Base-by-base conservation (phyloP, 2,113 vertebrate species). In the Vulpes vulpes region DNA sequence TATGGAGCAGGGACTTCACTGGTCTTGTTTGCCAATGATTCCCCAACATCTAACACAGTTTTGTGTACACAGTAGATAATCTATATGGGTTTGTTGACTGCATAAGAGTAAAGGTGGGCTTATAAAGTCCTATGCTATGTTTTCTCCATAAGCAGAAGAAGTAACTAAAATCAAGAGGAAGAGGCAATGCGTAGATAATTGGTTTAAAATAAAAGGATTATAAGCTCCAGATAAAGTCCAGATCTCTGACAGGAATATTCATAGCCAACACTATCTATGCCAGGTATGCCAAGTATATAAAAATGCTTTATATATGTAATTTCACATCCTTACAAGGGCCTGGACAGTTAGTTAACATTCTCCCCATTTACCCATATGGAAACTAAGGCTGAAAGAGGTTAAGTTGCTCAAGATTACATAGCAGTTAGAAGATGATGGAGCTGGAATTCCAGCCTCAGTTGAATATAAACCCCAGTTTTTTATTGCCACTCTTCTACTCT, bases 401-500 rank as follows among this genome's bases (percentile, higher is more conserved):
- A 83, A 80, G 57, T 95, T 71, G 7, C 35, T 71, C 67, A 92
- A 90, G 38, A 25, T 93, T 32, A 55, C 25, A 32, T 2, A 96
- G 12, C n/a, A 53, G 53, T 55, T 82, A 73, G 69, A 93, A 93
- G 80, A 35, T 38, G 11, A 79, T 82, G 78, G 62, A 32, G 22
- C 83, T 88, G 64, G 53, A 89, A 93, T 78, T 97, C 55, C 91
- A 82, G 27, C 73, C 35, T 86, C 27, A 89, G 23, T 79, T 93
- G 43, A 82, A 53, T 79, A 51, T 80, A 87, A 94, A 3, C 19
- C 20, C 16, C 60, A 14, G 19, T 78, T 85, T 71, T 64, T 86
- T 59, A 51, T 86, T 53, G 32, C 69, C n/a, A 65, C 3, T 62
- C 32, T 82, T 92, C 35, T 71, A 59, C 43, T n/a, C 32, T 93